phyloP scores from a whole-genome alignment of 2,888 invertebrate species.

The Microplitis manilae region DNA sequence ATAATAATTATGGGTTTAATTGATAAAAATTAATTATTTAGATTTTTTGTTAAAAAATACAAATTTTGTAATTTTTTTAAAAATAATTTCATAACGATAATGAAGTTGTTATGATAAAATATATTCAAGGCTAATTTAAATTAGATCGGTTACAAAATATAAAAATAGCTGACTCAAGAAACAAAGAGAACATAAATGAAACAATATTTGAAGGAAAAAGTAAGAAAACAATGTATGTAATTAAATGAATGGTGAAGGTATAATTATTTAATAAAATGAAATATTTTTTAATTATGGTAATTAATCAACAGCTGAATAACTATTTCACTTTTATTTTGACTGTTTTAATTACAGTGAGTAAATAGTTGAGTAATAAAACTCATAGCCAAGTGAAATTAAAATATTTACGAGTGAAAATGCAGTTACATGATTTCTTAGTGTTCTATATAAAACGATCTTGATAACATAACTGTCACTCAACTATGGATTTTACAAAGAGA shows the following conservation, averaged over 20 bases:
- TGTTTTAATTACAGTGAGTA: neutral
- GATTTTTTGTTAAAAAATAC: too few relatives aligned
- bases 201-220: neutral
- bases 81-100: neutral
- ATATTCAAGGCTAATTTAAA: neutral
- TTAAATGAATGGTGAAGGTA: neutral
- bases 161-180: neutral
- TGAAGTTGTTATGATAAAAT: neutral
- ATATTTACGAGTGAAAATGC: slow-evolving; percentile 37
- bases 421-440: slow-evolving; percentile 27
- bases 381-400: slow-evolving; percentile 10
- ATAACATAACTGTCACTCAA: slow-evolving; percentile 21
- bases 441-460: slow-evolving; percentile 27
- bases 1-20: too few relatives aligned
- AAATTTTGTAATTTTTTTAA: too few relatives aligned
- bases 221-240: neutral
- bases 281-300: neutral
- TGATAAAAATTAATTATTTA: too few relatives aligned
- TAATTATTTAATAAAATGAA: slow-evolving; percentile 2
- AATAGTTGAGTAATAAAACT: slow-evolving; percentile 18
- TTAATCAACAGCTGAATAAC: neutral
- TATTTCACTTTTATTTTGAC: slow-evolving; percentile 3
- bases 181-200: neutral
- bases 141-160: neutral
- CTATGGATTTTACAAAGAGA: neutral